Evolutionary conservation across 2,888 invertebrate species (phyloP).

Genomic region (Lumbricus terrestris): DNA sequence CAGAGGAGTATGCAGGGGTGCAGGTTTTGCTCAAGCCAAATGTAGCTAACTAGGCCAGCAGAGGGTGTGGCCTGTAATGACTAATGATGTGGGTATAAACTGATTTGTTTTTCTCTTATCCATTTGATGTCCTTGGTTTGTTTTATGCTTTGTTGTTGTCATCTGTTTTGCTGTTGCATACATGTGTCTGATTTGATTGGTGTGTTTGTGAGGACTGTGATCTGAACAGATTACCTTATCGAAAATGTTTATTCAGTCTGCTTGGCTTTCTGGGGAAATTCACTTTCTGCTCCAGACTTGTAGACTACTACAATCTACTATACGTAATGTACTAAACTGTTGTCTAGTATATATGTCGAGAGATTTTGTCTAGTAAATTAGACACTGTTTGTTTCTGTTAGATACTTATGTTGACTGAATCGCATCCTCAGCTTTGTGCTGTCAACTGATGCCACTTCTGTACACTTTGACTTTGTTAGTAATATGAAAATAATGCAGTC

Average conservation of each 20-base stretch:
- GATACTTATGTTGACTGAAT: too few species aligned
- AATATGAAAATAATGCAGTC: too few species aligned
- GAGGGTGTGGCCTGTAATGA: neutral
- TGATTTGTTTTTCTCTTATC: neutral
- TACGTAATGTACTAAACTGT: too few species aligned
- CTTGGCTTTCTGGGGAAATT: neutral
- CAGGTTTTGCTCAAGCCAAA: too few species aligned
- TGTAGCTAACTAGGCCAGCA: neutral
- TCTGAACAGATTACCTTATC: neutral
- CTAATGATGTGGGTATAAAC: neutral
- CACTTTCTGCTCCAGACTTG: neutral
- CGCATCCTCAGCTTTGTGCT: too few species aligned
- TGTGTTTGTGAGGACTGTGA: neutral
- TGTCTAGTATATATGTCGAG: neutral
- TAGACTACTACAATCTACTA: too few species aligned
- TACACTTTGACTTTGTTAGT: too few species aligned
- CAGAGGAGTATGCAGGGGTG: too few species aligned
- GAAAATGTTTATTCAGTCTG: neutral
- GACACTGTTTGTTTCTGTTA: too few species aligned
- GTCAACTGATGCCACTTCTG: too few species aligned
- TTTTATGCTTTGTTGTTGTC: neutral
- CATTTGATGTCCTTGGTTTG: neutral
- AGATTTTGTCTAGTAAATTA: neutral
- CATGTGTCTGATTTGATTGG: neutral
- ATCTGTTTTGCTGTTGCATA: neutral